Conservation (phyloP, 2,888 invertebrate species). For the Cerastoderma edule region DNA sequence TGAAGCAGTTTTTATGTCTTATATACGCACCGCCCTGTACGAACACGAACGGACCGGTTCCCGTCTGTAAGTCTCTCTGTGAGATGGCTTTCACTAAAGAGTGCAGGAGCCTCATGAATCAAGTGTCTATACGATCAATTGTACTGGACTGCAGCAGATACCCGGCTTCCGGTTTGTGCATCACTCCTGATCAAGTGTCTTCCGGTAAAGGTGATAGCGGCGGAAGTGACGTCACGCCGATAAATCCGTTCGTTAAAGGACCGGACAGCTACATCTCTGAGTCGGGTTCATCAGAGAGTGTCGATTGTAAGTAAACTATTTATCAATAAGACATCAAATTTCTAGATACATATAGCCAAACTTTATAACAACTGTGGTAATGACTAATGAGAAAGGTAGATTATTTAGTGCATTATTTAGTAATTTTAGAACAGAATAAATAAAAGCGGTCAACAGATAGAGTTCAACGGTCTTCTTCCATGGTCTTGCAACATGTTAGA, state of each 20-base stretch:
- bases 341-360: no score
- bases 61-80: conserved; percentile 48
- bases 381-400: no score
- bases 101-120: conserved; percentile 40
- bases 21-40: conserved; percentile 53
- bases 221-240: conserved; percentile 17
- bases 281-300: conserved; percentile 6
- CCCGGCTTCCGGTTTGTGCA: conserved; percentile 22
- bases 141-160: conserved; percentile 25
- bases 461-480: no score
- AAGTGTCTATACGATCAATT: conserved; percentile 25
- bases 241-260: conserved; percentile 20
- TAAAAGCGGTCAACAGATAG: no score
- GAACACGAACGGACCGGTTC: conserved; percentile 35
- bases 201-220: conserved; percentile 11
- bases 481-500: no score
- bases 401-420: no score
- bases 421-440: no score
- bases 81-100: conserved; percentile 38
- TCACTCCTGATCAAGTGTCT: conserved; percentile 21
- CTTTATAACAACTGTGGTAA: no score
- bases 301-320: conserved; percentile 9
- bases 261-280: conserved; percentile 15
- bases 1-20: conserved; percentile 53
- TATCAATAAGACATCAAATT: no score